Percentiles rank a stretch among this genome's conserved stretches.
Conservation (phyloP, 2,113 vertebrate genomes). For the Choloepus hoffmanni region DNA sequence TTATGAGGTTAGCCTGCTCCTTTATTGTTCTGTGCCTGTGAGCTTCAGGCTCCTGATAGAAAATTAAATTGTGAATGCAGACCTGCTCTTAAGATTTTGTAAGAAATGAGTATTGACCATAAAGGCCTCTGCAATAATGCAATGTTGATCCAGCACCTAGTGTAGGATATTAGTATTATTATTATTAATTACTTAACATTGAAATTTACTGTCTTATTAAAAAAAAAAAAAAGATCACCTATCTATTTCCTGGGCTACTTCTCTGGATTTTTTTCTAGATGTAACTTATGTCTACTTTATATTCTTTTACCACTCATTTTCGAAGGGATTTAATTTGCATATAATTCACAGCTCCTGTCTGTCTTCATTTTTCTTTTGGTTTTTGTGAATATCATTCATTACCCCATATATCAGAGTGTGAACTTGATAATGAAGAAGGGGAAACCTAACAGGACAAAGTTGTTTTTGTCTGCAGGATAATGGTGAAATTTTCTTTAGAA, state of each 20-base stretch:
- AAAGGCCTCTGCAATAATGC: background rate
- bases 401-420: background rate
- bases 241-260: background rate
- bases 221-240: background rate
- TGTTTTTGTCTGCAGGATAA: background rate
- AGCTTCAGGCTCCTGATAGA: background rate
- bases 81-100: background rate
- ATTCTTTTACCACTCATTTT: background rate
- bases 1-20: background rate
- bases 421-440: background rate
- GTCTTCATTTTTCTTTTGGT: background rate
- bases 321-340: background rate
- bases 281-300: background rate
- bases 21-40: background rate
- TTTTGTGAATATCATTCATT: background rate
- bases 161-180: background rate
- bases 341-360: background rate
- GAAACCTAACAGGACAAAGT: background rate
- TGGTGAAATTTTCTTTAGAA: background rate
- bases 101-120: background rate
- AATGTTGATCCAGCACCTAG: background rate
- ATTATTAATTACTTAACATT: background rate
- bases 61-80: slow-evolving; percentile 19
- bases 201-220: background rate
- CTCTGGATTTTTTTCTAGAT: background rate